Percentiles rank a stretch among this genome's conserved stretches.
Conservation (phyloP, 2,888 invertebrate genomes). For the Habrosyne pyritoides region DNA sequence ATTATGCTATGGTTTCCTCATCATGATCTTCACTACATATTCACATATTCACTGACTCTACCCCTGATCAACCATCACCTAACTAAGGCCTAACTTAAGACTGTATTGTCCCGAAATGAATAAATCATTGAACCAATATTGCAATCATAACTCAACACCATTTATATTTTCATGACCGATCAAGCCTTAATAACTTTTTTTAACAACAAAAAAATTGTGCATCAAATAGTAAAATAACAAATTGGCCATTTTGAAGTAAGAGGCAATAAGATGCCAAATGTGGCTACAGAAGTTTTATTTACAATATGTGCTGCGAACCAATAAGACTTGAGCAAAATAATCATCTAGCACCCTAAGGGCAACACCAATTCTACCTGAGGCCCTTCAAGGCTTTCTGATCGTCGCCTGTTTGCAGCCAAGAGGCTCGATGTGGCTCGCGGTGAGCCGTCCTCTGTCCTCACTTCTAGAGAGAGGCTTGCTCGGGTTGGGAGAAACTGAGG, state of each 20-base stretch:
- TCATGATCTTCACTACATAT: no score
- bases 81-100: no score
- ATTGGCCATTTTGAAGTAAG: background rate
- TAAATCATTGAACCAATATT: no score
- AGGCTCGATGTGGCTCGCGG: slow-evolving; percentile 72
- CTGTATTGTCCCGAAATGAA: no score
- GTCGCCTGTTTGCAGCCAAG: slow-evolving; percentile 73
- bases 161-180: background rate
- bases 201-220: background rate
- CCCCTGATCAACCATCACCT: no score
- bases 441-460: slow-evolving; percentile 77
- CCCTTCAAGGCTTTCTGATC: slow-evolving; percentile 85
- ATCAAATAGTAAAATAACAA: background rate
- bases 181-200: background rate
- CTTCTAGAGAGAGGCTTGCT: slow-evolving; percentile 85
- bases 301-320: slow-evolving; percentile 2
- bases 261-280: background rate
- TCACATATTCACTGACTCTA: no score
- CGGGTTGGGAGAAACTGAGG: slow-evolving; percentile 83
- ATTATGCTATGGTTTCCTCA: no score
- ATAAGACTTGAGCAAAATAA: slow-evolving; percentile 8
- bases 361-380: slow-evolving; percentile 70
- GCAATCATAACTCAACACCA: no score
- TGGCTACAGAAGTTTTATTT: background rate
- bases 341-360: slow-evolving; percentile 27